These are phyloP conservation scores for Semotilus atromaculatus DNA, from an alignment of 2,797 vertebrate species.

Conservation along the genomic window DNA sequence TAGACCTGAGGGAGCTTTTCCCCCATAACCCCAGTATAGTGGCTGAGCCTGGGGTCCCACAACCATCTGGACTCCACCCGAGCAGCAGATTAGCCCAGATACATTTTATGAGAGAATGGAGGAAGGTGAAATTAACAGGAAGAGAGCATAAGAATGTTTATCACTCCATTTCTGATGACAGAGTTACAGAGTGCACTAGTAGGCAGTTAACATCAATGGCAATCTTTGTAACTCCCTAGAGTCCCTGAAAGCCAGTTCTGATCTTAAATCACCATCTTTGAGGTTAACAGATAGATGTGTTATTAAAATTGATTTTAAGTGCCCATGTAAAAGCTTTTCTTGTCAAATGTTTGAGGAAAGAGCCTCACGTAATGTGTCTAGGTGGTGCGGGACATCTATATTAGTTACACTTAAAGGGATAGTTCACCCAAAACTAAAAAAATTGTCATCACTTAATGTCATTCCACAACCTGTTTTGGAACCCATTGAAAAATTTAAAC, in stretches of 20 bases:
- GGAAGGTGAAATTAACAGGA: slow-evolving; percentile 33
- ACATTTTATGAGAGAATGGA: neutral
- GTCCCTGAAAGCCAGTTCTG: neutral
- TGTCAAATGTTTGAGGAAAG: slow-evolving; percentile 20
- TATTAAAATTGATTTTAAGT: slow-evolving; percentile 13
- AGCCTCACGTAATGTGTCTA: neutral
- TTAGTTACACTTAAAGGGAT: neutral
- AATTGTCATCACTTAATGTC: neutral
- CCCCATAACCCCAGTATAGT: slow-evolving; percentile 28
- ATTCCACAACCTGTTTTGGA: neutral
- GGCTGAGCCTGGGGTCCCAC: neutral
- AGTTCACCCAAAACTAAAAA: neutral
- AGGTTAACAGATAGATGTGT: slow-evolving; percentile 11
- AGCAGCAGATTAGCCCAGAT: slow-evolving; percentile 21
- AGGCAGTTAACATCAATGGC: slow-evolving; percentile 29
- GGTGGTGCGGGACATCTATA: neutral
- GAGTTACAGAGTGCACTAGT: slow-evolving; percentile 33
- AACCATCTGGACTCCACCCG: slow-evolving; percentile 27
- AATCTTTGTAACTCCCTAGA: neutral
- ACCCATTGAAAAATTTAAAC: neutral
- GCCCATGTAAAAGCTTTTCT: slow-evolving; percentile 18
- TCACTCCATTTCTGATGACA: slow-evolving; percentile 42
- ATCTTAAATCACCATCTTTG: neutral
- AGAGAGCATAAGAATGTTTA: slow-evolving; percentile 24
- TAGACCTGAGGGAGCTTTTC: slow-evolving; percentile 30